These are phyloP conservation scores for Epistrophe grossulariae DNA, from an alignment of 2,888 invertebrate genomes.

Conservation along the genomic window DNA sequence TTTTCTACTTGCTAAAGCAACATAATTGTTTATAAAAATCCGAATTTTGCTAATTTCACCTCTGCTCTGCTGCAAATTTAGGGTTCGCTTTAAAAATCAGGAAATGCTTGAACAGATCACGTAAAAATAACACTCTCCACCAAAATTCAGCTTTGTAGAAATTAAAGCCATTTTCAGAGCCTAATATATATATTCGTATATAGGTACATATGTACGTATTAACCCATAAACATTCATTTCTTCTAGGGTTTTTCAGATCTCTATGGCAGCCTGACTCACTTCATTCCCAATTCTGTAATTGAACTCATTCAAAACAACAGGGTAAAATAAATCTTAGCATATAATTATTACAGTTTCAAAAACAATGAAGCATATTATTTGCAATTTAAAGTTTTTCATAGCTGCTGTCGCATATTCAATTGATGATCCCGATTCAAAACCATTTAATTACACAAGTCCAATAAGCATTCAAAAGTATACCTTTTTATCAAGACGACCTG, in stretches of 20 bases:
- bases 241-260: slow-evolving; percentile 74
- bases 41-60: too few relatives aligned
- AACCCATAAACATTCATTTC: too few relatives aligned
- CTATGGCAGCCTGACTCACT: slow-evolving; percentile 80
- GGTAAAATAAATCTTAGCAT: slow-evolving; percentile 69
- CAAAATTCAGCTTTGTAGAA: too few relatives aligned
- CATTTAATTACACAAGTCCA: slow-evolving; percentile 91
- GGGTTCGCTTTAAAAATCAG: too few relatives aligned
- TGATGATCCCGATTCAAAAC: slow-evolving; percentile 80
- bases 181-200: too few relatives aligned
- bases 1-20: too few relatives aligned
- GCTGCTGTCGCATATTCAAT: slow-evolving; percentile 82
- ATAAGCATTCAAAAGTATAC: slow-evolving; percentile 92
- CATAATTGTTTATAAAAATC: too few relatives aligned
- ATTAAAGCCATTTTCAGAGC: too few relatives aligned
- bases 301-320: slow-evolving; percentile 79
- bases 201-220: too few relatives aligned
- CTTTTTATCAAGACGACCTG: slow-evolving; percentile 91
- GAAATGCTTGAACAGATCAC: too few relatives aligned
- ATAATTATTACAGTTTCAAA: background rate
- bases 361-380: background rate
- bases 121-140: too few relatives aligned
- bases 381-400: slow-evolving; percentile 79
- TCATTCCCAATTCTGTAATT: slow-evolving; percentile 79
- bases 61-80: too few relatives aligned